phyloP scores from a whole-genome alignment of 2,888 invertebrate species.

The Tetragnatha montana region DNA sequence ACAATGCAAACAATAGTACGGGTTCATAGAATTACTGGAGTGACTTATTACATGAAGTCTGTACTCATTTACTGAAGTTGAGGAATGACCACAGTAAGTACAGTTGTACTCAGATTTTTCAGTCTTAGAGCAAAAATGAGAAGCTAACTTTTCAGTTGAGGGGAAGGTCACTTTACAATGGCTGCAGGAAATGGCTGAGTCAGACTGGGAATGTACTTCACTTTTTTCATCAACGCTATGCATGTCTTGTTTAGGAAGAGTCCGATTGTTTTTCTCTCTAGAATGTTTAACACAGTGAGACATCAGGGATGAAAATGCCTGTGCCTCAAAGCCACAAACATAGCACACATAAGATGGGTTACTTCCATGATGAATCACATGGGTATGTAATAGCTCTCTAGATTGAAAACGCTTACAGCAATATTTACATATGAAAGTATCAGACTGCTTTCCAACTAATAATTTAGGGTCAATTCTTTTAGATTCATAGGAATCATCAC shows the following conservation, averaged over 20 bases:
- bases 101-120: conserved; percentile 57
- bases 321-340: conserved; percentile 54
- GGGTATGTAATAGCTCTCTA: conserved; percentile 38
- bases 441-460: conserved; percentile 9
- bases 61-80: conserved; percentile 55
- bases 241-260: neutral
- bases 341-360: conserved; percentile 57
- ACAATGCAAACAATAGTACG: conserved; percentile 58
- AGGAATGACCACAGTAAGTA: conserved; percentile 63
- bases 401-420: conserved; percentile 60
- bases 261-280: conserved; percentile 20
- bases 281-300: conserved; percentile 62
- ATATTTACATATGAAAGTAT: conserved; percentile 55
- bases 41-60: conserved; percentile 44
- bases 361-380: conserved; percentile 39
- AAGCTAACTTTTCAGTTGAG: conserved; percentile 44
- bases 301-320: conserved; percentile 62
- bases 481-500: neutral
- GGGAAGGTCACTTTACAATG: conserved; percentile 51
- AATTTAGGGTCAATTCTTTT: conserved; percentile 39
- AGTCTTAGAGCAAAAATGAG: conserved; percentile 18
- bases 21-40: conserved; percentile 55
- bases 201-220: neutral
- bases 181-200: conserved; percentile 33
- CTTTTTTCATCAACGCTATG: conserved; percentile 2